Percentiles rank a stretch among this genome's conserved stretches.
Conservation (phyloP, 2,113 vertebrate species). For the Neolamprologus toae region DNA sequence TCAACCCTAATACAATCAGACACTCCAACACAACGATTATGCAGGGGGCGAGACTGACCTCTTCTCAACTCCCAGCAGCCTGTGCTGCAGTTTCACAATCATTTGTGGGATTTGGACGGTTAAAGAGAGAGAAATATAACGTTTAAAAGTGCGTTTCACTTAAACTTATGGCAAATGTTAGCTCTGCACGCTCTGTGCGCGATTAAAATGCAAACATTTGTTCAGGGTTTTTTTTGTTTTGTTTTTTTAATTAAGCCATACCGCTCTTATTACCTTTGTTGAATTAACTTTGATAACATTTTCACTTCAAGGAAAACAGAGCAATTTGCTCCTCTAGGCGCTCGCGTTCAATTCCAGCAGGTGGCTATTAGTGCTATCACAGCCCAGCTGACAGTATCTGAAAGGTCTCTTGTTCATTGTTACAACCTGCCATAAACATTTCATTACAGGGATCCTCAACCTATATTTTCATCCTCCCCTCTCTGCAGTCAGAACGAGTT, state of each 20-base stretch:
- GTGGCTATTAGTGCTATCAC: constrained; percentile 19
- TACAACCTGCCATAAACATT: constrained; percentile 42
- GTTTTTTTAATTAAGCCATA: background rate
- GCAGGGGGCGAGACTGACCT: constrained; percentile 52
- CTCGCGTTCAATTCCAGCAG: background rate
- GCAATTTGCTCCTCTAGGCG: background rate
- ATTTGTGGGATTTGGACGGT: background rate
- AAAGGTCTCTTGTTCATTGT: constrained; percentile 20
- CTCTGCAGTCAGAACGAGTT: constrained; percentile 4
- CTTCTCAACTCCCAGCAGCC: constrained; percentile 44
- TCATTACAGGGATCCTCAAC: constrained; percentile 41
- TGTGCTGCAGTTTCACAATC: constrained; percentile 23
- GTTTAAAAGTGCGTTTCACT: background rate
- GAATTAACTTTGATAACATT: background rate
- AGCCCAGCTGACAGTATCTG: constrained; percentile 20
- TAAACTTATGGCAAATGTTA: background rate
- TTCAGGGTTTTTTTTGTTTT: fast-evolving
- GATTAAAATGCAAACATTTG: background rate
- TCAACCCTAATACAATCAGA: constrained; percentile 63
- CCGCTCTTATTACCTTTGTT: background rate
- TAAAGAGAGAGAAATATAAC: background rate
- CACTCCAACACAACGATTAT: constrained; percentile 59
- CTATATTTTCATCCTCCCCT: constrained; percentile 31
- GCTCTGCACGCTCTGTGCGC: background rate
- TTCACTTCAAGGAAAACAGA: background rate